These are phyloP conservation scores for Corythornis vintsioides DNA, from an alignment of 2,113 vertebrate species.

Conservation along the genomic window DNA sequence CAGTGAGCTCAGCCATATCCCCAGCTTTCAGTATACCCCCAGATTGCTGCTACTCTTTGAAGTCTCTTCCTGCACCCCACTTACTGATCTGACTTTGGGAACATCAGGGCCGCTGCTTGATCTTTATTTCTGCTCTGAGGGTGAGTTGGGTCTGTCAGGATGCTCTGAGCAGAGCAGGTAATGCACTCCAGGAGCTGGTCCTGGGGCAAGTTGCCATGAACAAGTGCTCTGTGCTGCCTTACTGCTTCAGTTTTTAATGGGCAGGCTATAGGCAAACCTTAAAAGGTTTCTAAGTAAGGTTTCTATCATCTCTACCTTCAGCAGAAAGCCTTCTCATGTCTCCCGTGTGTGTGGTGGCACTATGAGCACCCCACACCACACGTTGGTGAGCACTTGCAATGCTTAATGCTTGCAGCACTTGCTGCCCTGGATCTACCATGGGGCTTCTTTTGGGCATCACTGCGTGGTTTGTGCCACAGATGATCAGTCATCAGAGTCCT, in stretches of 20 bases:
- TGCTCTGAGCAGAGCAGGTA: not conserved
- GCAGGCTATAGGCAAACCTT: not conserved
- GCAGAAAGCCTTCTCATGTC: not conserved
- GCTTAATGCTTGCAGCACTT: fast-evolving
- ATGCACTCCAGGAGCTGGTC: not conserved
- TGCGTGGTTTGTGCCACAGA: not conserved
- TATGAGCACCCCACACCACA: not conserved
- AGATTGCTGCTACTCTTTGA: not conserved
- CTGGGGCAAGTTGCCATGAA: not conserved
- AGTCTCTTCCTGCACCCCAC: not conserved
- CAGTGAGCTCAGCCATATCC: not conserved
- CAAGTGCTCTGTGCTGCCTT: not conserved
- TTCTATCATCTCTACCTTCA: not conserved
- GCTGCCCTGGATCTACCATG: not conserved
- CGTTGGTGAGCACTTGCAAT: not conserved
- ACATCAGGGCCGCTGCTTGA: not conserved
- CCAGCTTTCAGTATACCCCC: not conserved
- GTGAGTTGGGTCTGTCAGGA: not conserved
- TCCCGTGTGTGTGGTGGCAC: not conserved
- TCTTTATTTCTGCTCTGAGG: not conserved
- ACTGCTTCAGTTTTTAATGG: not conserved
- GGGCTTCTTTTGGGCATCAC: not conserved
- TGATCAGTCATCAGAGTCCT: not conserved
- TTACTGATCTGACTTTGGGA: not conserved
- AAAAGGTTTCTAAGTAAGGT: not conserved